Evolutionary conservation across 2,797 vertebrate genomes (phyloP).

Genomic region (Manis pentadactyla): DNA sequence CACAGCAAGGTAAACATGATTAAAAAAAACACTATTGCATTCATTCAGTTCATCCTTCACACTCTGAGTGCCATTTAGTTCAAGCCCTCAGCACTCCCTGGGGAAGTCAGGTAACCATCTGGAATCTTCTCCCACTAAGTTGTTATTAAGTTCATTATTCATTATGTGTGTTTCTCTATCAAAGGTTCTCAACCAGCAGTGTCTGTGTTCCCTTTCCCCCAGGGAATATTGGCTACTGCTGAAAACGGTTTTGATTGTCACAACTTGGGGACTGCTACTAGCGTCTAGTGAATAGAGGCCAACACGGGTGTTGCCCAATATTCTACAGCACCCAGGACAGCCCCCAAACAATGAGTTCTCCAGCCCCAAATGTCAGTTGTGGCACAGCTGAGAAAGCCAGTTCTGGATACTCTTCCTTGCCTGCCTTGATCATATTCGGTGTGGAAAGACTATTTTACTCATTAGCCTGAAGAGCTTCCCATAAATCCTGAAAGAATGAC

Average conservation of each 20-base stretch:
- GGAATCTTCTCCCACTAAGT: not conserved
- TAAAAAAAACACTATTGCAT: not conserved
- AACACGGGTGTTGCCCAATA: not conserved
- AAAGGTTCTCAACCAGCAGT: not conserved
- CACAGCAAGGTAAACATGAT: not conserved
- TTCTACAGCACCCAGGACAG: not conserved
- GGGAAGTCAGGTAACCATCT: not conserved
- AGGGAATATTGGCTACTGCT: not conserved
- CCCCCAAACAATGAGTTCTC: not conserved
- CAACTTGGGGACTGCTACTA: not conserved
- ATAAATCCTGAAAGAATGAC: slow-evolving; percentile 46
- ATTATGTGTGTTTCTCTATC: not conserved
- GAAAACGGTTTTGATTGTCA: not conserved
- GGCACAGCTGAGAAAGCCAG: not conserved
- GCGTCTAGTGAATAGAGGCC: not conserved
- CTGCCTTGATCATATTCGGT: not conserved
- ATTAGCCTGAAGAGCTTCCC: slow-evolving; percentile 7
- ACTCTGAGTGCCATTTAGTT: not conserved
- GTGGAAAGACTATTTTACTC: slow-evolving; percentile 11
- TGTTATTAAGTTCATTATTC: not conserved
- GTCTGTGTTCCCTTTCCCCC: not conserved
- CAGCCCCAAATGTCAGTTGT: not conserved
- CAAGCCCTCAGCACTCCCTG: not conserved
- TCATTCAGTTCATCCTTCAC: not conserved
- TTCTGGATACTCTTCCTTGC: not conserved